A percentile compares a stretch with the other conserved stretches of the same genome.
Conservation (phyloP, 2,888 invertebrate genomes). For the Malthinus seriepunctatus region DNA sequence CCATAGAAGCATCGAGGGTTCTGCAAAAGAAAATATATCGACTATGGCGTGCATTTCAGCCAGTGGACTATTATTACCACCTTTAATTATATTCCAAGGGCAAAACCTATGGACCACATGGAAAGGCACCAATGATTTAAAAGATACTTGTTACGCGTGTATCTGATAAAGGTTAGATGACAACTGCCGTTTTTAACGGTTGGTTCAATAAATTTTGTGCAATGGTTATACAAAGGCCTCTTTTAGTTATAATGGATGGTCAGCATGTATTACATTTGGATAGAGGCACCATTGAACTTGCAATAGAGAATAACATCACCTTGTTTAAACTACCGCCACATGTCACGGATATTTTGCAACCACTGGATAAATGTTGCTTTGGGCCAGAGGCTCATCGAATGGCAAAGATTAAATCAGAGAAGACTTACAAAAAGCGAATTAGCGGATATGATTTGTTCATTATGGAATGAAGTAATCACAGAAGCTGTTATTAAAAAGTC, state of each 20-base stretch:
- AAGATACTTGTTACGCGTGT: background rate
- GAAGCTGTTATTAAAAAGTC: background rate
- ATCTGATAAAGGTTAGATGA: too few species aligned
- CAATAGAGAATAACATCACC: conserved; percentile 1
- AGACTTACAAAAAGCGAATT: conserved; percentile 6
- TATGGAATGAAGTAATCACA: conserved; percentile 4
- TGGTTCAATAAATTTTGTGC: conserved; percentile 5
- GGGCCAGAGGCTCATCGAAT: too few species aligned
- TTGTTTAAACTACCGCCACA: conserved; percentile 9
- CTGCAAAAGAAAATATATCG: conserved; percentile 34
- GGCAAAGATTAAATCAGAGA: conserved; percentile 12
- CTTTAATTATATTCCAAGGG: conserved; percentile 19
- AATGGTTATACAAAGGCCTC: background rate
- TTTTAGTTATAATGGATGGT: conserved; percentile 2
- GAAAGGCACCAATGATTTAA: background rate
- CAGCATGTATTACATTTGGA: conserved; percentile 2
- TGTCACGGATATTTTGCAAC: conserved; percentile 12
- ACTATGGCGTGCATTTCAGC: conserved; percentile 33
- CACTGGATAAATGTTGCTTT: conserved; percentile 12
- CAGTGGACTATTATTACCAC: conserved; percentile 28
- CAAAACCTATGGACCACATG: background rate
- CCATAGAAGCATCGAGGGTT: conserved; percentile 28
- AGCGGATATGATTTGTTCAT: conserved; percentile 6
- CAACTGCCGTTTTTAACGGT: too few species aligned
- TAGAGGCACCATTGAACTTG: background rate